Evolutionary conservation across 2,797 vertebrate genomes (phyloP).

Genomic region (Mus spretus): DNA sequence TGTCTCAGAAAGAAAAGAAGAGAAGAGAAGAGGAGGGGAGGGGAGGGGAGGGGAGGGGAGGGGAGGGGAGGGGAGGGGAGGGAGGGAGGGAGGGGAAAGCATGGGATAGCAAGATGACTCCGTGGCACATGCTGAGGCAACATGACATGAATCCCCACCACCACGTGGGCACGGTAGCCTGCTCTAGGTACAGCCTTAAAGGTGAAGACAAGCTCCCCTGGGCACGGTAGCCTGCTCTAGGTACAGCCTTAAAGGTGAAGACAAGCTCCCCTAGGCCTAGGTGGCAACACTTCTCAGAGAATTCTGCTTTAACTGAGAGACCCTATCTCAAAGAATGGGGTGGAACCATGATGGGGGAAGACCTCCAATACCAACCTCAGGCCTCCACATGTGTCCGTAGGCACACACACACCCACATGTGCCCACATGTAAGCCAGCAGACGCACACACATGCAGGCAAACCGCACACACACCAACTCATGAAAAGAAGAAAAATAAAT

Average conservation of each 20-base stretch:
- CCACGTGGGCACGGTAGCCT: neutral
- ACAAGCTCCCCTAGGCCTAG: neutral
- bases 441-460: neutral
- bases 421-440: neutral
- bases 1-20: neutral
- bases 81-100: too few relatives aligned
- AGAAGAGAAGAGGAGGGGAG: too few relatives aligned
- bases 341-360: neutral
- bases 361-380: neutral
- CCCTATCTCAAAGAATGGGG: neutral
- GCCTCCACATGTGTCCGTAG: neutral
- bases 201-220: neutral
- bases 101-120: neutral
- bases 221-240: neutral
- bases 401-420: neutral
- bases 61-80: too few relatives aligned
- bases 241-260: neutral
- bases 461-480: neutral
- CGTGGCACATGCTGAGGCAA: neutral
- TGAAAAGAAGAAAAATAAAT: neutral
- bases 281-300: neutral
- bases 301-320: neutral
- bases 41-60: too few relatives aligned
- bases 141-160: neutral
- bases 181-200: neutral